A percentile compares a stretch with the other conserved stretches of the same genome.
phyloP scores from a whole-genome alignment of 2,797 vertebrate species.

The Trichosurus vulpecula region DNA sequence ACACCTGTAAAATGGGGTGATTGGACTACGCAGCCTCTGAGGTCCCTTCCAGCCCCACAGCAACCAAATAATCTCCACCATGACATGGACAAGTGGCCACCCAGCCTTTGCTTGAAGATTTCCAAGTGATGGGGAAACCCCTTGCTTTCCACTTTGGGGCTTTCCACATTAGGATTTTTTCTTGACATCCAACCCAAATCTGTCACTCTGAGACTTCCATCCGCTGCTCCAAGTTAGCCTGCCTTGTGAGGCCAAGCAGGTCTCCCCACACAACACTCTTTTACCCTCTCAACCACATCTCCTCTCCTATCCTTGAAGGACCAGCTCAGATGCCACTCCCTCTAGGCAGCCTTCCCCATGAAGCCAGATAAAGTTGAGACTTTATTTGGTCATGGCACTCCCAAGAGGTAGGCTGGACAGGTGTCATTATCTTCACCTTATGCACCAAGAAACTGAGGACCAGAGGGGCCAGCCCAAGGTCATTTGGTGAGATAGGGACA shows the following conservation, averaged over 20 bases:
- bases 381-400: neutral
- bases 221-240: neutral
- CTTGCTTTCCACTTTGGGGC: neutral
- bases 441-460: constrained; percentile 20
- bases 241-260: neutral
- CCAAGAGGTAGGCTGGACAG: neutral
- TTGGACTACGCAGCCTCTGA: neutral
- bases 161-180: neutral
- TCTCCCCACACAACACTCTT: neutral
- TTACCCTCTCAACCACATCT: neutral
- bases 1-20: neutral
- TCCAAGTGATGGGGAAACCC: neutral
- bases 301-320: neutral
- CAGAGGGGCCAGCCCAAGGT: constrained; percentile 23
- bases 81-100: neutral
- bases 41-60: neutral
- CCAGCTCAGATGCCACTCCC: neutral
- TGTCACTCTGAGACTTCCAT: neutral
- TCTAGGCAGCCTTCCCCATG: neutral
- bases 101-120: neutral
- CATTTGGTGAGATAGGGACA: neutral
- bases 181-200: neutral
- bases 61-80: neutral
- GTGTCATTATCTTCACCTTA: constrained; percentile 19
- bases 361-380: neutral